These are phyloP conservation scores for Lasioglossum oenotherae DNA, from an alignment of 2,888 invertebrate genomes.

Conservation along the genomic window DNA sequence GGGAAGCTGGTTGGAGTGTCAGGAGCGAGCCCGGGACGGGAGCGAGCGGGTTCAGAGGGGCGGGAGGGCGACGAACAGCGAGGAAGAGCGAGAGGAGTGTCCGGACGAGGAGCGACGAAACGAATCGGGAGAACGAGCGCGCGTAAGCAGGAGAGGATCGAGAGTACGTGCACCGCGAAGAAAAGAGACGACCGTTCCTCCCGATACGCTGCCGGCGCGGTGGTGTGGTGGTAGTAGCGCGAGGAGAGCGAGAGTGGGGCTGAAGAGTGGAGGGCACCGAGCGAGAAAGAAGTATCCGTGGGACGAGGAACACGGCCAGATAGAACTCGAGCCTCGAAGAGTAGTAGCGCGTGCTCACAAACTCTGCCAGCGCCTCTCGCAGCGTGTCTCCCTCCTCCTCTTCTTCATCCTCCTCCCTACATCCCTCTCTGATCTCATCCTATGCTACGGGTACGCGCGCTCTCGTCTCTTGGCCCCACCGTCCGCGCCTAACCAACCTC, in stretches of 20 bases:
- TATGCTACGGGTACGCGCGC: conserved; percentile 55
- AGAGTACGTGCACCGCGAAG: conserved; percentile 48
- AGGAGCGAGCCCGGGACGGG: conserved; percentile 58
- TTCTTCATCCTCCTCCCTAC: conserved; percentile 19
- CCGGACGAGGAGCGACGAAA: conserved; percentile 31
- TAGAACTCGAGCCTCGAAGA: conserved; percentile 71
- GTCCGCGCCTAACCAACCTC: conserved; percentile 62
- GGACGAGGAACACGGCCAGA: conserved; percentile 63
- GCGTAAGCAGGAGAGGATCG: conserved; percentile 50
- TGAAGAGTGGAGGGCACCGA: background rate
- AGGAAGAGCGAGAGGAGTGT: conserved; percentile 37
- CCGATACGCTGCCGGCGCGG: too few species aligned
- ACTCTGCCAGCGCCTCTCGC: conserved; percentile 71
- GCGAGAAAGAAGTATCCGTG: conserved; percentile 41
- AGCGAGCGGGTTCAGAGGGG: conserved; percentile 21
- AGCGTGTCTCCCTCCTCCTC: conserved; percentile 43
- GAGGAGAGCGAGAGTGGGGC: background rate
- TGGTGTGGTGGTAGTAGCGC: background rate
- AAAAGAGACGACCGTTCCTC: conserved; percentile 17
- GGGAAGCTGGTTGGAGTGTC: conserved; percentile 65
- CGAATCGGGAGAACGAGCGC: conserved; percentile 58
- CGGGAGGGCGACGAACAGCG: conserved; percentile 2
- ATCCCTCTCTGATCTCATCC: conserved; percentile 26
- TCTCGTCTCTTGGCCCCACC: conserved; percentile 50
- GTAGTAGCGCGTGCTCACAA: conserved; percentile 76